phyloP scores from a whole-genome alignment of 2,888 invertebrate species.

The Stictocephala bisonia region DNA sequence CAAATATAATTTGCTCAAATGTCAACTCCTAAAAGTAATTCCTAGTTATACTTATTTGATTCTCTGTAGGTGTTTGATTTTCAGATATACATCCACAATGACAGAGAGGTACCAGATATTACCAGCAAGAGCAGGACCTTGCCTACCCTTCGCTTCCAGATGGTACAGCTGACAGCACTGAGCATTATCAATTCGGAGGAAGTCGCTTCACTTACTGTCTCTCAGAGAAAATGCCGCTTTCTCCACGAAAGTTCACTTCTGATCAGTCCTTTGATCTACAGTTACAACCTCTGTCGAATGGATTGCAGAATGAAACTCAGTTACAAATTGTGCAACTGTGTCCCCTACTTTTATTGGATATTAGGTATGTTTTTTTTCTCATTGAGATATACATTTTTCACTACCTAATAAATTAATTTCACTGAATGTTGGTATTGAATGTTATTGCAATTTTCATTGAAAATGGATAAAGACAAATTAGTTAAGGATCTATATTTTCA shows the following conservation, averaged over 20 bases:
- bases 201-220: conserved; percentile 62
- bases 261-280: conserved; percentile 61
- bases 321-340: conserved; percentile 62
- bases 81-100: conserved; percentile 74
- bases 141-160: conserved; percentile 67
- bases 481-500: no score
- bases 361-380: conserved; percentile 53
- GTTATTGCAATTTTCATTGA: not conserved
- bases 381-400: no score
- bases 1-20: no score
- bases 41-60: no score
- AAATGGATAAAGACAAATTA: no score
- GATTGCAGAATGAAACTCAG: conserved; percentile 63
- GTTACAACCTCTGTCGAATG: conserved; percentile 63
- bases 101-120: conserved; percentile 75
- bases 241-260: conserved; percentile 60
- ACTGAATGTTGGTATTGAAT: not conserved
- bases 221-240: conserved; percentile 62
- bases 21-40: no score
- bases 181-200: conserved; percentile 71
- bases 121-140: conserved; percentile 66
- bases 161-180: conserved; percentile 71
- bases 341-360: conserved; percentile 63
- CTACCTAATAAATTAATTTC: no score
- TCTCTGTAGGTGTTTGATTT: conserved; percentile 6